These are phyloP conservation scores for Podargus strigoides DNA, from an alignment of 2,797 vertebrate genomes.

Conservation along the genomic window DNA sequence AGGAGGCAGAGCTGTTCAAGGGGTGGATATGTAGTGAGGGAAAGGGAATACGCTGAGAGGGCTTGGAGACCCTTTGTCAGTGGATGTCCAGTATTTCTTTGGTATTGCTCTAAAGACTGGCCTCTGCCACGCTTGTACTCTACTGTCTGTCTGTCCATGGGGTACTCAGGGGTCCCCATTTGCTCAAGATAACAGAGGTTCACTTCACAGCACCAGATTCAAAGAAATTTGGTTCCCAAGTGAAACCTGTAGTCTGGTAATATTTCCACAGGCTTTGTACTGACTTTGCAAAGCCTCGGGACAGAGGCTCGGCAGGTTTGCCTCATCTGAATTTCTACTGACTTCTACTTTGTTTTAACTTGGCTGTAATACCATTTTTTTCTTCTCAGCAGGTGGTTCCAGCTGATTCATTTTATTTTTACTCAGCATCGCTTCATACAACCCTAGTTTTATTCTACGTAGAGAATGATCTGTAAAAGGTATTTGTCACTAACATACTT, in stretches of 20 bases:
- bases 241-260: not conserved
- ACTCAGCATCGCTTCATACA: not conserved
- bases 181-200: not conserved
- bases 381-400: not conserved
- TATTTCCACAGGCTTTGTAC: not conserved
- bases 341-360: not conserved
- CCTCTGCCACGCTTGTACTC: not conserved
- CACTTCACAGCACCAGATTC: not conserved
- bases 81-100: too few relatives aligned
- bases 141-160: not conserved
- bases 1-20: too few relatives aligned
- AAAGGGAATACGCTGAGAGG: too few relatives aligned
- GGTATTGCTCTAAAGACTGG: not conserved
- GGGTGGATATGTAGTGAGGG: too few relatives aligned
- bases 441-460: not conserved
- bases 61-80: too few relatives aligned
- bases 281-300: fast-evolving
- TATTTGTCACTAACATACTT: not conserved
- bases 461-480: too few relatives aligned
- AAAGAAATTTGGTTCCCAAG: not conserved
- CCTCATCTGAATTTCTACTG: not conserved
- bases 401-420: not conserved
- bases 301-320: not conserved
- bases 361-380: not conserved
- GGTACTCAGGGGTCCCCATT: not conserved